A percentile compares a stretch with the other conserved stretches of the same genome.
These are phyloP conservation scores for Stenolophus ochropezus DNA, from an alignment of 2,888 invertebrate species.

Conservation along the genomic window DNA sequence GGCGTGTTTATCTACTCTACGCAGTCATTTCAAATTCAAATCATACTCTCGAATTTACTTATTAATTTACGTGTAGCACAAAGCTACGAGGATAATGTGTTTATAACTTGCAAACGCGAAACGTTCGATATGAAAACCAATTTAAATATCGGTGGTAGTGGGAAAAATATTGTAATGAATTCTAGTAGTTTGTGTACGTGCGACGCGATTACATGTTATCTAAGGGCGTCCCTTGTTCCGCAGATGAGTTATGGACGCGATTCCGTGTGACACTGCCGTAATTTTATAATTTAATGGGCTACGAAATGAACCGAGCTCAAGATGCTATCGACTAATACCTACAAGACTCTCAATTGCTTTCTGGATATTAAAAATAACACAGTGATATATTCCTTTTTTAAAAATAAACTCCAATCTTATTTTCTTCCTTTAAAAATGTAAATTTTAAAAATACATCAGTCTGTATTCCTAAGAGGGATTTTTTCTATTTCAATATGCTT, in stretches of 20 bases:
- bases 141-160: not conserved
- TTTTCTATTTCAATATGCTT: too few species aligned
- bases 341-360: not conserved
- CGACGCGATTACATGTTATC: not conserved
- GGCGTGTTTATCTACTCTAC: not conserved
- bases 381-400: not conserved
- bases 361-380: not conserved
- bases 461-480: too few species aligned
- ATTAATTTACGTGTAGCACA: too few species aligned
- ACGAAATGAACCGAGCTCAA: slow-evolving; percentile 26
- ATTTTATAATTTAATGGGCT: slow-evolving; percentile 54
- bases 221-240: not conserved
- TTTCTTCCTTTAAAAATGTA: too few species aligned
- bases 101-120: too few species aligned
- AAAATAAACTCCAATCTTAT: too few species aligned
- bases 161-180: not conserved
- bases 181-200: not conserved
- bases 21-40: not conserved
- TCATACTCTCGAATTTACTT: not conserved
- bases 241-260: slow-evolving; percentile 44
- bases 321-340: slow-evolving; percentile 1
- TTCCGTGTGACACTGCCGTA: slow-evolving; percentile 39
- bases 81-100: too few species aligned
- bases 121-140: too few species aligned
- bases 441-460: too few species aligned